Base-by-base conservation (phyloP, 53 echinoderm and acorn worm species). In the Patiria pectinifera region DNA sequence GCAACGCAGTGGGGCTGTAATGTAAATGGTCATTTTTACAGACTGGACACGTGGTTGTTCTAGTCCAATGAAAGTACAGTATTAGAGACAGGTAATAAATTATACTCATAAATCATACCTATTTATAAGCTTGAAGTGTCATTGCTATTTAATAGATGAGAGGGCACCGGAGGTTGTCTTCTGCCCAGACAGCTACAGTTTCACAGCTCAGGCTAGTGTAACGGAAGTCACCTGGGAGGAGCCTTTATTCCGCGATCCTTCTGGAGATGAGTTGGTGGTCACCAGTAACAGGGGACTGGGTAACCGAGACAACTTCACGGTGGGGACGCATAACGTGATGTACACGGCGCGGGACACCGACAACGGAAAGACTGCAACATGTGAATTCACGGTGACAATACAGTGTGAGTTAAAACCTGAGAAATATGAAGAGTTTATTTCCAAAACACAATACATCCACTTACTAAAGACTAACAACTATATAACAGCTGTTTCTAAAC, bases 311-410 rank as follows among this genome's bases (percentile, higher is more conserved):
- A 72, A 62, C 23, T 88, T 96, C 11, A 69, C 87, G 1, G 93
- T 83, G 84, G 93, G 92, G 13, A 70, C 24, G 10, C 92, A 94
- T 69, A 71, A 18, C 8, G 88, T 94, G 26, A 76, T 66, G 3
- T 96, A 96, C 78, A 93, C 88, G 26, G 96, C 94, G 3, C 91
- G 69, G 23, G 92, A 94, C 78, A 44, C 82, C 7, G 62, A 87
- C 0, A 96, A 93, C 49, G 96, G 93, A 3, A 69, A 93, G 19
- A 85, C 78, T 75, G 80, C 92, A 3, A 62, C 84, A 19, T 96
- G 96, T 76, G 63, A 91, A 19, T 94, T 94, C 61, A 24, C 53
- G 18, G 44, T 96, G 47, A 60, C 18, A 19, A 87, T 96, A 11
- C 21, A 11, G 25, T 84, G 96, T 96, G 76, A 91, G 74, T 74